Base-by-base conservation (phyloP, 2,113 vertebrate genomes). In the Shinisaurus crocodilurus region DNA sequence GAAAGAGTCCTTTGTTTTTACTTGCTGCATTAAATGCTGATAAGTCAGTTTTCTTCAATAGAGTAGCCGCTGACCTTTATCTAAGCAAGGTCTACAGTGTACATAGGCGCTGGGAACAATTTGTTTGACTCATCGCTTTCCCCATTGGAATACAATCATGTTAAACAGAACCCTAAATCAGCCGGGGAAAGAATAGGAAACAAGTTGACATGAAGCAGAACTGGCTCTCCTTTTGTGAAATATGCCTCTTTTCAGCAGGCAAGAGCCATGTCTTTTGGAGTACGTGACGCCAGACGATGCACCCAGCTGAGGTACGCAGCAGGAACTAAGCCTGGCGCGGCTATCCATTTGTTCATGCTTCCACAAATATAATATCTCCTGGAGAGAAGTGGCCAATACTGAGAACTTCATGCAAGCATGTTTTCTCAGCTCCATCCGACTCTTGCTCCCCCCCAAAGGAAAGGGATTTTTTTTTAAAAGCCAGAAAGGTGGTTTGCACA, bases 121-220 rank as follows among this genome's bases (percentile, higher is more conserved):
- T 85, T 43, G 60, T 85, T 69, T 85, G 63, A 90, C 60, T 69
- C 82, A 85, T 54, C 60, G 1, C 48, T 70, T 90, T 69, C 82
- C 43, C 60, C 60, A 43, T 43, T 69, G 82, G 82, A 90, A 90
- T 87, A 91, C 77, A 93, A 91, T 32, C 93, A 91, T 92, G 54
- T 95, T 94, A 95, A 92, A 88, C 89, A 91, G 43, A 82, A 93
- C 92, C 90, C 88, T 92, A 94, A 94, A 95, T 95, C 80, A 81
- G 92, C 60, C 69, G 74, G 89, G 82, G 90, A 92, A 95, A 91
- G 0, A 86, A 86, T 89, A 48, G 43, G 89, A 92, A 94, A 43
- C 74, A 57, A 23, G 25, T 43, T 40, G 81, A 90, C 72, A 27
- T 37, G 89, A 92, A 82, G 75, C 67, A 65, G 90, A 70, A 20